A percentile compares a stretch with the other conserved stretches of the same genome.
These are phyloP conservation scores for Caiman crocodilus DNA, from an alignment of 2,797 vertebrate genomes.

Conservation along the genomic window DNA sequence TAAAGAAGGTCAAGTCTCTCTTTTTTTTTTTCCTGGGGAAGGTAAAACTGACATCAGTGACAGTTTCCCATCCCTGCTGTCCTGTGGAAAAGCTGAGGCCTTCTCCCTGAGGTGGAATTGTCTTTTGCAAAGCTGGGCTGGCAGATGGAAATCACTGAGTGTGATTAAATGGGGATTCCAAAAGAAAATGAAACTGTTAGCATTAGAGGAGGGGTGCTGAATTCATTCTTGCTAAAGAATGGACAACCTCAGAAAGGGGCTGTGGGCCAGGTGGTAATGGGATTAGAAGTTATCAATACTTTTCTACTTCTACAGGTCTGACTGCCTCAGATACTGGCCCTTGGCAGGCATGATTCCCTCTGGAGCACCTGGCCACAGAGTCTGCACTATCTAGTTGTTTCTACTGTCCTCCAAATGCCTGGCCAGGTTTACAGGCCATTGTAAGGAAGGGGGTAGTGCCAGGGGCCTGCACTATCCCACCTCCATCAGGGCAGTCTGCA, in stretches of 20 bases:
- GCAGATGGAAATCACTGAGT: background rate
- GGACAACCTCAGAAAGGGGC: background rate
- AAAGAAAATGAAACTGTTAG: background rate
- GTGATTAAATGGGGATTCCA: background rate
- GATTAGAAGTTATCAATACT: background rate
- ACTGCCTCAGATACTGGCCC: background rate
- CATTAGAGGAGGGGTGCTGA: fast-evolving
- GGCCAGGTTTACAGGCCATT: background rate
- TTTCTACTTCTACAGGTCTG: background rate
- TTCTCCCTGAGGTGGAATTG: background rate
- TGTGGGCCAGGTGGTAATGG: background rate
- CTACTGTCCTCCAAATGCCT: background rate
- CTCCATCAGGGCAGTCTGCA: background rate
- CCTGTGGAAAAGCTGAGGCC: background rate
- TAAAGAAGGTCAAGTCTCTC: background rate
- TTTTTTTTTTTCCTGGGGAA: background rate
- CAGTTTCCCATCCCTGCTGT: background rate
- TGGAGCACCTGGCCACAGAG: background rate
- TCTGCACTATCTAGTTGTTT: background rate
- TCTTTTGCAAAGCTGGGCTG: background rate
- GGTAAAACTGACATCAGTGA: background rate
- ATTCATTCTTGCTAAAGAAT: background rate
- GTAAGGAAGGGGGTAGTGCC: too few relatives aligned
- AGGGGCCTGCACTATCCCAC: background rate
- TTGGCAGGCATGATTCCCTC: background rate